Conservation (phyloP, 2,888 invertebrate genomes). For the Ecliptopera silaceata region DNA sequence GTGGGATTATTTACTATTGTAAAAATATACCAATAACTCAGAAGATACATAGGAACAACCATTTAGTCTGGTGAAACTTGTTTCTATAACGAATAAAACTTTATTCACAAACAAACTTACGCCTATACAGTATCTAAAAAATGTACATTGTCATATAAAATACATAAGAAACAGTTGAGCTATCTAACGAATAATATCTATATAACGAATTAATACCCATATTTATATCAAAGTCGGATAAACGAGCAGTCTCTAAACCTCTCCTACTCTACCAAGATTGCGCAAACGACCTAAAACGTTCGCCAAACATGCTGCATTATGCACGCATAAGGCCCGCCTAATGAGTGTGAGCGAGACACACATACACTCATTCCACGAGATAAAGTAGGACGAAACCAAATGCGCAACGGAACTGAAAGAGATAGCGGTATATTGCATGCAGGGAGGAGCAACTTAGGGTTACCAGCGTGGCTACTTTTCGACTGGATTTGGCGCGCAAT, state of each 20-base stretch:
- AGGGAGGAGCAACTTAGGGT: conserved; percentile 38
- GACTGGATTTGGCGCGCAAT: background rate
- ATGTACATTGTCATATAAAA: too few species aligned
- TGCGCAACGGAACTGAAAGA: conserved; percentile 55
- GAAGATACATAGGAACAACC: too few species aligned
- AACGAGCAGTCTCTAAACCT: conserved; percentile 43
- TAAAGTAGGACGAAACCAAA: conserved; percentile 54
- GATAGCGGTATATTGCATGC: conserved; percentile 33
- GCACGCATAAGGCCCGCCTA: conserved; percentile 65
- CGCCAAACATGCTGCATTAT: conserved; percentile 77
- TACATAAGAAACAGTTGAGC: too few species aligned
- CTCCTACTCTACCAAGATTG: conserved; percentile 57
- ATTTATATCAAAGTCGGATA: conserved; percentile 1
- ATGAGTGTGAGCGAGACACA: conserved; percentile 58
- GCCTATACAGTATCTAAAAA: too few species aligned
- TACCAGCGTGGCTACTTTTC: background rate
- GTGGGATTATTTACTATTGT: too few species aligned
- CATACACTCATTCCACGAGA: conserved; percentile 3
- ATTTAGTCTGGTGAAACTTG: too few species aligned
- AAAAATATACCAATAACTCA: too few species aligned
- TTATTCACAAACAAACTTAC: too few species aligned
- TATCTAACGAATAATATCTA: too few species aligned
- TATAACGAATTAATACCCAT: too few species aligned
- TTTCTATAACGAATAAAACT: too few species aligned
- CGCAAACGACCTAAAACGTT: conserved; percentile 76